phyloP scores from a whole-genome alignment of 2,113 vertebrate genomes.

The Sterna hirundo region DNA sequence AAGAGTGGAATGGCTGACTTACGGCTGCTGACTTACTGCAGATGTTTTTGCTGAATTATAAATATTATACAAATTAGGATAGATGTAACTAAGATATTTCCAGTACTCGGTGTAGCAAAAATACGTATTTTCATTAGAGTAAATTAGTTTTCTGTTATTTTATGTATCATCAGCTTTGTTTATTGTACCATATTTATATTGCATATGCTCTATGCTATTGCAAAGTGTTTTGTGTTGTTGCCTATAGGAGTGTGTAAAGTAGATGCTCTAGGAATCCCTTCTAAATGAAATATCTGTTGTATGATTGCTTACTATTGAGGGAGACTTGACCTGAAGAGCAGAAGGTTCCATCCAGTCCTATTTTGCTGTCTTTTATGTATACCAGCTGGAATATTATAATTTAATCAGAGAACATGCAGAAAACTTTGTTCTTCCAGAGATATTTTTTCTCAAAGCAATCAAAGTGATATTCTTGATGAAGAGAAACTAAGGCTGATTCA shows the following conservation, averaged over 20 bases:
- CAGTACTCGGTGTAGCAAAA: not conserved
- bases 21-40: not conserved
- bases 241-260: not conserved
- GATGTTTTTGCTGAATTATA: not conserved
- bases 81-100: not conserved
- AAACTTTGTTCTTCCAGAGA: not conserved
- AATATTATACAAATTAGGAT: not conserved
- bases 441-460: not conserved
- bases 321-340: not conserved
- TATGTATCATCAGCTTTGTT: not conserved
- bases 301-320: not conserved
- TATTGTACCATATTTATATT: not conserved
- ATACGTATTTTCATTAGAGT: not conserved
- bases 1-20: not conserved
- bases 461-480: not conserved
- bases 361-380: not conserved
- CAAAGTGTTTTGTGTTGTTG: not conserved
- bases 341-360: not conserved
- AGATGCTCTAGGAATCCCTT: not conserved
- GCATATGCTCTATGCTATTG: not conserved
- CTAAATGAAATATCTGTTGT: not conserved
- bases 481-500: not conserved
- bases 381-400: not conserved
- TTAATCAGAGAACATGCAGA: not conserved
- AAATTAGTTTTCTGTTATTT: not conserved